phyloP scores from a whole-genome alignment of 2,113 vertebrate genomes.

The Peromyscus maniculatus region DNA sequence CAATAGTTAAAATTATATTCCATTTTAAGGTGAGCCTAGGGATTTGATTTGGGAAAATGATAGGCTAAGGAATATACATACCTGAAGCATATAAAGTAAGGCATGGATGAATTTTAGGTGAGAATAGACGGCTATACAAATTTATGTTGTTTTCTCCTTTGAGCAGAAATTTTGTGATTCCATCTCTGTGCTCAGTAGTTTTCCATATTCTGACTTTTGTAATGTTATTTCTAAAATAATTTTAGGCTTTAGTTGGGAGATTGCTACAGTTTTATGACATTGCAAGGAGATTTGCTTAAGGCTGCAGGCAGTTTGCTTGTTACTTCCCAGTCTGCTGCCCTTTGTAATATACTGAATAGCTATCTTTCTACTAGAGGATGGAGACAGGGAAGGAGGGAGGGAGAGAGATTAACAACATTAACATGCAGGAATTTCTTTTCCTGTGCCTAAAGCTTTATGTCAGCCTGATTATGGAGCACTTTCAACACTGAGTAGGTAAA shows the following conservation, averaged over 20 bases:
- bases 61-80: constrained; percentile 46
- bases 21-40: neutral
- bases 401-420: neutral
- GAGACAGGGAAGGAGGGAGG: no score
- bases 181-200: neutral
- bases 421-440: constrained; percentile 5
- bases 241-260: neutral
- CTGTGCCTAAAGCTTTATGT: neutral
- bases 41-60: constrained; percentile 68
- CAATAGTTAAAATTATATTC: constrained; percentile 36
- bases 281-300: neutral
- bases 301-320: neutral
- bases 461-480: neutral
- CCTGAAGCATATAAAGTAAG: constrained; percentile 62
- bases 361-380: neutral
- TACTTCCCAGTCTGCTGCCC: neutral
- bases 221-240: constrained; percentile 31
- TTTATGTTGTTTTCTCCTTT: constrained; percentile 21
- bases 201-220: neutral
- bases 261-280: neutral
- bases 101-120: constrained; percentile 45
- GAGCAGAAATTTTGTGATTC: neutral
- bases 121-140: constrained; percentile 53
- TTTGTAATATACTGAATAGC: neutral
- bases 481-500: constrained; percentile 36